A percentile compares a stretch with the other conserved stretches of the same genome.
These are phyloP conservation scores for Platycnemis pennipes DNA, from an alignment of 2,888 invertebrate genomes.

Conservation along the genomic window DNA sequence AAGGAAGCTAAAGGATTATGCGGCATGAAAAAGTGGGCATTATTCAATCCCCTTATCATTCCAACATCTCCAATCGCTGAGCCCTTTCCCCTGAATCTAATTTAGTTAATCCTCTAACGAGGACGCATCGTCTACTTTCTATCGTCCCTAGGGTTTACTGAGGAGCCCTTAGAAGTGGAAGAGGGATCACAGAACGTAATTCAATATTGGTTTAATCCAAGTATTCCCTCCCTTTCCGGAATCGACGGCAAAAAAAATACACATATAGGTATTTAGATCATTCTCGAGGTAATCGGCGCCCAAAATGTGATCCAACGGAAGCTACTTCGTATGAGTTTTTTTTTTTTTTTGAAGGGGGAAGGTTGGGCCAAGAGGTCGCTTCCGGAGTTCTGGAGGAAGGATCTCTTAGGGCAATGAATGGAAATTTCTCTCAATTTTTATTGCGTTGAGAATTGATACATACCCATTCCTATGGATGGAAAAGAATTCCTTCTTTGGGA, in stretches of 20 bases:
- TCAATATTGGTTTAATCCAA: conserved; percentile 9
- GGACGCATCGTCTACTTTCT: not conserved
- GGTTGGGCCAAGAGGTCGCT: not conserved
- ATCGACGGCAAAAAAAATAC: not conserved
- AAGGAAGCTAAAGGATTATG: not conserved
- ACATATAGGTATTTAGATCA: too few relatives aligned
- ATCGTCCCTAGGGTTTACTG: not conserved
- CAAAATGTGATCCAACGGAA: not conserved
- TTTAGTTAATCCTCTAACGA: conserved; percentile 22
- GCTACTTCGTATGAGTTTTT: not conserved
- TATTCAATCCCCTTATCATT: conserved; percentile 16
- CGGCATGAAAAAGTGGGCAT: not conserved
- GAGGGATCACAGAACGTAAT: not conserved
- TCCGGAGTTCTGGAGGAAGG: too few relatives aligned
- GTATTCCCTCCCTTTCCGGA: not conserved
- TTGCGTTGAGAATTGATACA: too few relatives aligned
- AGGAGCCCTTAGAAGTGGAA: not conserved
- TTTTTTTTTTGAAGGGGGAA: not conserved
- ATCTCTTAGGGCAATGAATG: too few relatives aligned
- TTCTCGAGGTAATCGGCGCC: not conserved
- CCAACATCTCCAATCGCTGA: not conserved
- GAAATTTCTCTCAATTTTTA: too few relatives aligned
- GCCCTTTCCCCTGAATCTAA: not conserved
- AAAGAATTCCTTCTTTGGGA: too few relatives aligned
- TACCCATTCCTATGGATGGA: too few relatives aligned